A percentile compares a stretch with the other conserved stretches of the same genome.
These are phyloP conservation scores for Tipula helvola DNA, from an alignment of 2,888 invertebrate species.

Conservation along the genomic window DNA sequence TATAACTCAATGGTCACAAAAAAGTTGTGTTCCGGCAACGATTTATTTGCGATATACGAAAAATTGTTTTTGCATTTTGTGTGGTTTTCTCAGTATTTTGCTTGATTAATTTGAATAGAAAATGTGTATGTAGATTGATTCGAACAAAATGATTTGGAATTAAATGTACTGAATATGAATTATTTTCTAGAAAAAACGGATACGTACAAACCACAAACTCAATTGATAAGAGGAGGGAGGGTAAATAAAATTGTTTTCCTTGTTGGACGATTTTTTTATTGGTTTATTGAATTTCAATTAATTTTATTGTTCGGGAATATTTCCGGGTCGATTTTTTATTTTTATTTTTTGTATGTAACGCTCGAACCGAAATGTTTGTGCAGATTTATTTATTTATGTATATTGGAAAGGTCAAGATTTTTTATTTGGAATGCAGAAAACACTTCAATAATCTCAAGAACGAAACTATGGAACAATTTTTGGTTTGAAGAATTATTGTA, in stretches of 20 bases:
- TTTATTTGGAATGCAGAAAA: too few relatives aligned
- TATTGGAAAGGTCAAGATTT: too few relatives aligned
- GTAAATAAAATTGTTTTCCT: not conserved
- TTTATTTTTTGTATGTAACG: not conserved
- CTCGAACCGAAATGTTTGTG: not conserved
- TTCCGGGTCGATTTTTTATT: not conserved
- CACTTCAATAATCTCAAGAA: too few relatives aligned
- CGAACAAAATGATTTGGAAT: not conserved
- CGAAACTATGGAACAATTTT: too few relatives aligned
- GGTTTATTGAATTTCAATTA: not conserved
- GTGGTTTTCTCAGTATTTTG: not conserved
- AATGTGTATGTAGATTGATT: not conserved
- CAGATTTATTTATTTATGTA: not conserved
- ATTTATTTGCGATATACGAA: not conserved
- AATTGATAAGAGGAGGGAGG: not conserved
- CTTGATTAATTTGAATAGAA: not conserved
- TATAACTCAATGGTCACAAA: not conserved
- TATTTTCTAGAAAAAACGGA: not conserved
- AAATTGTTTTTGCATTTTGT: not conserved
- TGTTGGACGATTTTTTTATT: not conserved
- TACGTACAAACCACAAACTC: not conserved
- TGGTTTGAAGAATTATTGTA: too few relatives aligned
- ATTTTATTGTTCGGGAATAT: not conserved
- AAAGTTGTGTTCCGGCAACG: not conserved
- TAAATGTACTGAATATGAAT: not conserved